phyloP scores from a whole-genome alignment of 2,113 vertebrate genomes.

The Calonectris borealis region DNA sequence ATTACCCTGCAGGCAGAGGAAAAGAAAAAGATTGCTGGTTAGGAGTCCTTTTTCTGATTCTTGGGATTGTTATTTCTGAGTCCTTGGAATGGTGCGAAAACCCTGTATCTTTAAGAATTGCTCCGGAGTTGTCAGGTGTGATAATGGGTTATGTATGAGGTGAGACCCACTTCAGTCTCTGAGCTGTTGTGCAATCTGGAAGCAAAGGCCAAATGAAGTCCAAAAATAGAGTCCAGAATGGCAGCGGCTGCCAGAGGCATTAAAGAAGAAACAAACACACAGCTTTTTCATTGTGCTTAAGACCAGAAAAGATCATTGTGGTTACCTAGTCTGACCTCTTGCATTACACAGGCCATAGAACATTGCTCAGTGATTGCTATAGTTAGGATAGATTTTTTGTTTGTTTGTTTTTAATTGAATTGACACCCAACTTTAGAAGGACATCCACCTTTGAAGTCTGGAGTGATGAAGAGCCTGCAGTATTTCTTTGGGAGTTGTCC shows the following conservation, averaged over 20 bases:
- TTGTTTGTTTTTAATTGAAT: background rate
- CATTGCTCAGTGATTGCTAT: background rate
- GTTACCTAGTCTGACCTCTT: background rate
- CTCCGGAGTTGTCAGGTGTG: background rate
- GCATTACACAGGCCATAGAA: background rate
- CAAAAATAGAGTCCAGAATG: background rate
- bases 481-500: background rate
- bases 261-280: background rate
- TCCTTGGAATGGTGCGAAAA: background rate
- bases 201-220: background rate
- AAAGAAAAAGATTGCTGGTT: background rate
- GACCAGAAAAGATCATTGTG: constrained; percentile 13
- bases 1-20: background rate
- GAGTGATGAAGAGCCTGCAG: background rate
- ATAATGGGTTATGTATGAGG: background rate
- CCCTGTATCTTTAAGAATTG: background rate
- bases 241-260: background rate
- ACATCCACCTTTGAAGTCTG: background rate
- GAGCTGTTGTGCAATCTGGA: background rate
- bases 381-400: background rate
- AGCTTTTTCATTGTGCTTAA: constrained; percentile 1
- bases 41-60: background rate
- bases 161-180: background rate
- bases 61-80: background rate
- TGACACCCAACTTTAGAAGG: background rate